Evolutionary conservation across 1,140 invertebrate species (phyloP), one percentile per base, ranked within the genome.

Genomic region (Idris sp.): DNA sequence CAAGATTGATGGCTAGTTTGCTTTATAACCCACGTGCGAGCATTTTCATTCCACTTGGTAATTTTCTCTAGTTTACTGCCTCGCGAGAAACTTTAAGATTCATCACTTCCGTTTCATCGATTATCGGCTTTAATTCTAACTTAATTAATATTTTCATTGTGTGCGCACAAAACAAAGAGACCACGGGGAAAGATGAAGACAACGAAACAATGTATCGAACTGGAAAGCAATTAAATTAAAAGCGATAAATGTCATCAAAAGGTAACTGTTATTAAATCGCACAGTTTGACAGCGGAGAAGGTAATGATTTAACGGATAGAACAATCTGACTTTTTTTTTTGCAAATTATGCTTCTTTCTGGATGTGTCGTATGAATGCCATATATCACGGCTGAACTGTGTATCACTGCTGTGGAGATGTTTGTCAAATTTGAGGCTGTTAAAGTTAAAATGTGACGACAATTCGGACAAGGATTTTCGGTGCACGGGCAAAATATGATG

Each of bases 1-100:
- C 73, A 76, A 83, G 81, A 84, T 83, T 84, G 81, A 83, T 79
- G 77, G 54, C 56, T 74, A 69, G 78, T 83, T 82, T 79, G 77
- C 81, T 79, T 81, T 77, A 79, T 75, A 76, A 75, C 73, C 62
- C 65, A 73, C 62, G 44, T 26, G 64, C 51, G 54, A n/a, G n/a
- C 53, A 43, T 36, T 48, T 74, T 75, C 48, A 61, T 61, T 72
- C 58, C 41, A 38, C 49, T 54, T 41, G 62, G 48, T 67, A 74
- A 68, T 74, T 62, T 33, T 62, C 62, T 51, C 67, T 76, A 72
- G 64, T 74, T 80, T 78, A 69, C 38, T 51, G n/a, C 54, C 46
- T 35, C 15, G 26, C 53, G 19, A n/a, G n/a, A n/a, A 67, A 74
- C 13, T 67, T 74, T 59, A 41, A 67, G 71, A 74, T 65, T 67